These are phyloP conservation scores for Hirundo rustica DNA, from an alignment of 2,797 vertebrate species.

Conservation along the genomic window DNA sequence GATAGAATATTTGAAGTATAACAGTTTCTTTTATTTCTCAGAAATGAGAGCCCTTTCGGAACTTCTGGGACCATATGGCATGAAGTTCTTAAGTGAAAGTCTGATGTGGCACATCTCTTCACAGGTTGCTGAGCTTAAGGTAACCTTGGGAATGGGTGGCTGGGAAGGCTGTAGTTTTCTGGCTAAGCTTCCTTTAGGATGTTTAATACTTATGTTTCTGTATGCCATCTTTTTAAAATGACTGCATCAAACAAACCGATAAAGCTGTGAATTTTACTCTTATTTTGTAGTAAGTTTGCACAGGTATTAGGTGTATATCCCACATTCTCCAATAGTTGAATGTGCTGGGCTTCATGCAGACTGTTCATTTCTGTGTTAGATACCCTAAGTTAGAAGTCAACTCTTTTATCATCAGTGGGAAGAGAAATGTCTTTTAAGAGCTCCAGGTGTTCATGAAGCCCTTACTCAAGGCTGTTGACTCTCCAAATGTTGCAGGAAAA, in stretches of 20 bases:
- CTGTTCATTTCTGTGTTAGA: neutral
- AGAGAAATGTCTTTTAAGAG: neutral
- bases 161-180: neutral
- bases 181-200: neutral
- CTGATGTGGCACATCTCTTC: conserved; percentile 99
- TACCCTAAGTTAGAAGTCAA: neutral
- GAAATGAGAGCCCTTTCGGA: conserved; percentile 97
- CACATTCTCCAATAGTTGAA: neutral
- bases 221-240: neutral
- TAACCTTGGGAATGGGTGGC: conserved; percentile 64
- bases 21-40: conserved; percentile 70
- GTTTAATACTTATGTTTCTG: neutral
- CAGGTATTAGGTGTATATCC: neutral
- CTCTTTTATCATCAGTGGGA: neutral
- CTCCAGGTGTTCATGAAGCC: neutral
- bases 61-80: conserved; percentile 95
- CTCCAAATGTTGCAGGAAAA: neutral
- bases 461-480: neutral
- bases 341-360: neutral
- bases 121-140: conserved; percentile 98
- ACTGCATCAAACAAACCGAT: neutral
- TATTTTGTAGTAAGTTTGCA: neutral
- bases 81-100: conserved; percentile 99
- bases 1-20: neutral
- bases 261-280: neutral